A percentile compares a stretch with the other conserved stretches of the same genome.
phyloP scores from a whole-genome alignment of 2,888 invertebrate species.

The Bellardia bayeri region DNA sequence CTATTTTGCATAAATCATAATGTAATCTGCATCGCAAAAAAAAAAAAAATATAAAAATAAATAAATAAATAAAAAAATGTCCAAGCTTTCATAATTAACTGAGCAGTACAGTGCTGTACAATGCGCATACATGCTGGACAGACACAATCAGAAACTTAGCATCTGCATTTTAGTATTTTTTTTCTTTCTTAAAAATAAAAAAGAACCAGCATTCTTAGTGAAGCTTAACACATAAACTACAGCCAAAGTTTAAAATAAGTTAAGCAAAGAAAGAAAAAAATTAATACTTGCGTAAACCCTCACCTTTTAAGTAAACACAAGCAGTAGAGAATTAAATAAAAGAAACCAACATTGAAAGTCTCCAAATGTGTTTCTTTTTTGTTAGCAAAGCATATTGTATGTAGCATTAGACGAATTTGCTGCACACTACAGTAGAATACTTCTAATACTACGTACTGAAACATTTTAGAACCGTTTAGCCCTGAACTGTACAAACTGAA shows the following conservation, averaged over 20 bases:
- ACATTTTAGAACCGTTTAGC: too few relatives aligned
- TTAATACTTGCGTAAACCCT: conserved; percentile 78
- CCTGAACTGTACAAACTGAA: too few relatives aligned
- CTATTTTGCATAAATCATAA: conserved; percentile 84
- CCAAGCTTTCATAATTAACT: conserved; percentile 84
- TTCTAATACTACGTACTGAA: too few relatives aligned
- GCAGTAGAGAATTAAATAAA: conserved; percentile 45
- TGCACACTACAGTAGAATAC: background rate
- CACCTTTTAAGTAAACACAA: conserved; percentile 75
- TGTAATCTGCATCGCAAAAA: conserved; percentile 83
- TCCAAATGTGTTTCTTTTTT: conserved; percentile 5
- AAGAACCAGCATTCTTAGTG: conserved; percentile 74
- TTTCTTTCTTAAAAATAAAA: conserved; percentile 21
- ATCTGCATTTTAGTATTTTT: conserved; percentile 68
- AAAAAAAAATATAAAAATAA: conserved; percentile 71
- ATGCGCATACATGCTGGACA: conserved; percentile 75
- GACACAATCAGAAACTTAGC: conserved; percentile 73
- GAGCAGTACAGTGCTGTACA: conserved; percentile 76
- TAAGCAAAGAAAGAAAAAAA: conserved; percentile 28
- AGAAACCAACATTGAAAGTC: conserved; percentile 12
- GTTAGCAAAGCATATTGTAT: background rate
- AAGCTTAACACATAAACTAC: conserved; percentile 73
- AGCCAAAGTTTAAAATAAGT: conserved; percentile 58
- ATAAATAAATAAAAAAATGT: conserved; percentile 79
- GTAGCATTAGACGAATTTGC: conserved; percentile 2